Evolutionary conservation across 2,797 vertebrate species (phyloP), one percentile per base, ranked within the genome.

Genomic region (Apodemus agrarius): DNA sequence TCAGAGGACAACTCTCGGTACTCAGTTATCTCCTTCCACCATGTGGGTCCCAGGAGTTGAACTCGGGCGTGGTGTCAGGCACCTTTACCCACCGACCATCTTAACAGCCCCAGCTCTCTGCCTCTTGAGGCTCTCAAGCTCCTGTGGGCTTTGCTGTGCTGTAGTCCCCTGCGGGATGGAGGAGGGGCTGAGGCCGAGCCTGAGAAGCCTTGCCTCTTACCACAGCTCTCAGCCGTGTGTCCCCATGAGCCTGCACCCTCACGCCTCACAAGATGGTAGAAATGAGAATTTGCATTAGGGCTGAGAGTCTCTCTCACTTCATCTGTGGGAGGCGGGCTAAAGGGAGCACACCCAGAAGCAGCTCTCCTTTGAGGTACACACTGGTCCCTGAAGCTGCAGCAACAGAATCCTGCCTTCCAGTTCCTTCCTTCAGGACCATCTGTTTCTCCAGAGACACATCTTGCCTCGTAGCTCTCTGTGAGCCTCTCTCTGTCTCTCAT

Each of bases 221-320:
- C 5, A 13, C 12, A 40, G 74, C 83, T 34, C 87, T 89, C 87
- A 37, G 37, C 34, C 21, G 79, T 49, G 89, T 14, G 0, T 76
- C 91, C 74, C 2, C 4, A 81, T 0, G 7, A 43, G 87, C 7
- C 95, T 90, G 67, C 13, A n/a, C 89, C 79, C 76, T 54, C 54
- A 19, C 1, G 0, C 37, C 94, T 80, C 54, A 9, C 43, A 52
- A 31, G 6, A 59, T 89, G 91, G 69, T 93, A 94, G 90, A 86
- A 89, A 94, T 86, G 82, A 65, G 65, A 37, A 95, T 46, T 91
- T 94, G 96, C 97, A 94, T 92, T 97, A 96, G 84, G 83, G 61
- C 65, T 87, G 84, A 84, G 96, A 91, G 75, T 83, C 91, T 88
- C 75, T 80, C 34, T 93, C 69, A 26, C n/a, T 79, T 91, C 86